Base-by-base conservation (phyloP, 2,888 invertebrate species). In the Rutpela maculata region DNA sequence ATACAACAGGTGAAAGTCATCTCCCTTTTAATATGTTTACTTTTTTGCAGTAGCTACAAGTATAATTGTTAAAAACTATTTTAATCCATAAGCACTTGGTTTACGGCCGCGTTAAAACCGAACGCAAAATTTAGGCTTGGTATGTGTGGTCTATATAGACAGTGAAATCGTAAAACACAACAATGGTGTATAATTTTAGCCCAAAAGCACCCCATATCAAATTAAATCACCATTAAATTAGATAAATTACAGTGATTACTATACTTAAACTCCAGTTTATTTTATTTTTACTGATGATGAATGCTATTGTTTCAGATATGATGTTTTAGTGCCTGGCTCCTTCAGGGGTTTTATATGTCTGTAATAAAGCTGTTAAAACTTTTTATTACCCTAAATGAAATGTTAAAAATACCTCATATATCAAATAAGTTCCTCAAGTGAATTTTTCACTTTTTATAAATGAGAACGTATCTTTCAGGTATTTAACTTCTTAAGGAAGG, bases 291-390 rank as follows among this genome's bases (percentile, higher is more conserved):
- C 69, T 73, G 75, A 75, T 73, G 79, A 79, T 79, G 75, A 56
- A 78, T 75, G 75, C 77, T 79, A 81, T 81, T 81, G 81, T 81
- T 80, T 78, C 72, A 68, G 77, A 76, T 74, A 75, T 78, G 78
- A 76, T 74, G 78, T 77, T 81, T 77, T 76, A 74, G 71, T 31
- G 80, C 76, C 78, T 56, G 75, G 79, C 81, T 80, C 75, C 80
- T 80, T 80, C 78, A 78, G 80, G 80, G 74, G 79, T 80, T 81
- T 70, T 80, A 79, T 78, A 78, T 35, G 71, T 78, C 78, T 68
- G 71, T 78, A 81, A 82, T 82, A 81, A 80, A 80, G 78, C 72
- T 70, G 81, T 82, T 80, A 81, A 71, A 76, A 75, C 56, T 67
- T 63, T 82, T 82, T 80, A 82, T 78, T 71, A 43, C 75, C 69